Evolutionary conservation across 2,888 invertebrate genomes (phyloP).

Genomic region (Caenorhabditis sp.): DNA sequence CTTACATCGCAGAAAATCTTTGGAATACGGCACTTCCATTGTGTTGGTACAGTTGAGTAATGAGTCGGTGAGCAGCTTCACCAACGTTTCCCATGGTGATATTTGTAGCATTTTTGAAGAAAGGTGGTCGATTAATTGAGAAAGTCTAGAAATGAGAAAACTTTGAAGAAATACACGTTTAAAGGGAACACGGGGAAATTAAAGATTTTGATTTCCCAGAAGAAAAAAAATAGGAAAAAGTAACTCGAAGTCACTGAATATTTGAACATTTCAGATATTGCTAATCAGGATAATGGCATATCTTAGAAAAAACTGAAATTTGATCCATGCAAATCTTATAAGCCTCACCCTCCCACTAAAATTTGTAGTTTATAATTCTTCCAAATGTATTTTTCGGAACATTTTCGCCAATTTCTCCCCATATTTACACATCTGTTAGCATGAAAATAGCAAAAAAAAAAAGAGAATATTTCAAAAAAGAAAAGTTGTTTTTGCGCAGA

Average conservation of each 20-base stretch:
- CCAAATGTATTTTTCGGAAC: no score
- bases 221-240: no score
- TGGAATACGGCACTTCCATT: slow-evolving; percentile 52
- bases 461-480: background rate
- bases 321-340: no score
- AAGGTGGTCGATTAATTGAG: background rate
- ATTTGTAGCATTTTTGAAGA: slow-evolving; percentile 30
- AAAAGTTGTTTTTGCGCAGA: background rate
- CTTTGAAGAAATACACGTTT: background rate
- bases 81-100: slow-evolving; percentile 52
- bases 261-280: no score
- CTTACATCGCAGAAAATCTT: slow-evolving; percentile 53
- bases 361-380: no score
- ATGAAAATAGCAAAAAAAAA: background rate
- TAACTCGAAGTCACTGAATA: no score
- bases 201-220: no score
- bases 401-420: background rate
- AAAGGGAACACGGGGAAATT: background rate
- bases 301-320: no score
- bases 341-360: no score
- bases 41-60: slow-evolving; percentile 58
- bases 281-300: background rate
- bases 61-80: slow-evolving; percentile 61
- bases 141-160: background rate
- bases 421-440: background rate